Evolutionary conservation across 1,140 invertebrate genomes (phyloP).

Genomic region (Vanessa tameamea): DNA sequence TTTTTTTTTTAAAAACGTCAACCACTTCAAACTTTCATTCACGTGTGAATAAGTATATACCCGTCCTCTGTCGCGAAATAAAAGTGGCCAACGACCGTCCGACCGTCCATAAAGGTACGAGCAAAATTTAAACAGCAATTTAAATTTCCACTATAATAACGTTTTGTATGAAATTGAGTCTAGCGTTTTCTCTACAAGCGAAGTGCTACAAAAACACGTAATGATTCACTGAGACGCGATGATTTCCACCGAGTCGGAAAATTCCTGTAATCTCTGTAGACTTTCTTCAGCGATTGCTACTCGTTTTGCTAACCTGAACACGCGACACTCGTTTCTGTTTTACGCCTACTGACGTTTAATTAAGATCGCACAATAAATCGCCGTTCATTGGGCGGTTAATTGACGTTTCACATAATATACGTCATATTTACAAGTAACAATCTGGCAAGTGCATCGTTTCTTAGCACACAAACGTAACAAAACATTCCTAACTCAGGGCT

Average conservation of each 20-base stretch:
- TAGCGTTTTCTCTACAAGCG: slow-evolving; percentile 61
- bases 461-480: slow-evolving; percentile 40
- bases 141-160: slow-evolving; percentile 32
- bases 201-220: slow-evolving; percentile 58
- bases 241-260: slow-evolving; percentile 75
- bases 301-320: slow-evolving; percentile 53
- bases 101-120: slow-evolving; percentile 27
- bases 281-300: slow-evolving; percentile 67
- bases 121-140: slow-evolving; percentile 38
- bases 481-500: slow-evolving; percentile 66
- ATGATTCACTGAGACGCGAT: slow-evolving; percentile 73
- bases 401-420: slow-evolving; percentile 34
- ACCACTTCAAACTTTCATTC: slow-evolving; percentile 6
- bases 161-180: slow-evolving; percentile 38
- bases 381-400: slow-evolving; percentile 24
- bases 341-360: slow-evolving; percentile 40
- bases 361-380: slow-evolving; percentile 37
- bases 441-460: slow-evolving; percentile 37
- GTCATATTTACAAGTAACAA: slow-evolving; percentile 40
- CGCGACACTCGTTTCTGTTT: slow-evolving; percentile 54
- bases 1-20: neutral
- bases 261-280: slow-evolving; percentile 74
- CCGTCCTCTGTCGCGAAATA: slow-evolving; percentile 18
- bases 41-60: slow-evolving; percentile 9
- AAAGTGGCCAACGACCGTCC: slow-evolving; percentile 13